phyloP scores from a whole-genome alignment of 2,113 vertebrate species.

The Xenotilapia flavipinnis region DNA sequence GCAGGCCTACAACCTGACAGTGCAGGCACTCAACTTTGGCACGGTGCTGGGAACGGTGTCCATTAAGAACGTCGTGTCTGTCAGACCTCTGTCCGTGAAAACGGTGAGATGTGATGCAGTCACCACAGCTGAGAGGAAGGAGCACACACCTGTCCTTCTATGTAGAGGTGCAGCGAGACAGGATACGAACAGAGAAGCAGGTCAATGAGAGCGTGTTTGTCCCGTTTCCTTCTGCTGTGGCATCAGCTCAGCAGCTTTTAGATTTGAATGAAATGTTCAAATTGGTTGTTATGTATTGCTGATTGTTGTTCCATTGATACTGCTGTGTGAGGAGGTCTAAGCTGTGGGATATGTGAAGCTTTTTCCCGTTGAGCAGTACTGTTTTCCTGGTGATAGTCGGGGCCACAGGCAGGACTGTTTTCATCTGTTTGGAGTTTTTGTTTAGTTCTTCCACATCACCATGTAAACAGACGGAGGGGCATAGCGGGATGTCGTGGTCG shows the following conservation, averaged over 20 bases:
- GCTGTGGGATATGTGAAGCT: background rate
- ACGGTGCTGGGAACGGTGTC: conserved; percentile 63
- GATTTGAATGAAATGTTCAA: background rate
- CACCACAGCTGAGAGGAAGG: background rate
- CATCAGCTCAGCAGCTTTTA: background rate
- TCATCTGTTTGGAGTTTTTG: background rate
- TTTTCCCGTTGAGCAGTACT: background rate
- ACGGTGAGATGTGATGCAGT: conserved; percentile 52
- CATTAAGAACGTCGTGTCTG: conserved; percentile 28
- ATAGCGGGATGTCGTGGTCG: background rate
- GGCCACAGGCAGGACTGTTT: background rate
- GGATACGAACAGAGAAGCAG: background rate
- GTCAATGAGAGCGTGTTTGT: background rate
- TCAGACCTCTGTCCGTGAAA: conserved; percentile 40
- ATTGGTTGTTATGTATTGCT: background rate
- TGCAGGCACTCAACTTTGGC: conserved; percentile 64
- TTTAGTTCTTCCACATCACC: background rate
- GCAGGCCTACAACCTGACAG: conserved; percentile 56
- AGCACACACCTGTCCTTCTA: background rate
- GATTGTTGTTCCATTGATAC: background rate
- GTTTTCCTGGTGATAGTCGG: background rate
- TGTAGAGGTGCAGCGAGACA: background rate
- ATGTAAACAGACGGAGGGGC: background rate
- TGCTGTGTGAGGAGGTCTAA: background rate
- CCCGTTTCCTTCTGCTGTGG: rapidly evolving